A percentile compares a stretch with the other conserved stretches of the same genome.
Conservation (phyloP, 2,888 invertebrate genomes). For the Marasmarcha lunaedactyla region DNA sequence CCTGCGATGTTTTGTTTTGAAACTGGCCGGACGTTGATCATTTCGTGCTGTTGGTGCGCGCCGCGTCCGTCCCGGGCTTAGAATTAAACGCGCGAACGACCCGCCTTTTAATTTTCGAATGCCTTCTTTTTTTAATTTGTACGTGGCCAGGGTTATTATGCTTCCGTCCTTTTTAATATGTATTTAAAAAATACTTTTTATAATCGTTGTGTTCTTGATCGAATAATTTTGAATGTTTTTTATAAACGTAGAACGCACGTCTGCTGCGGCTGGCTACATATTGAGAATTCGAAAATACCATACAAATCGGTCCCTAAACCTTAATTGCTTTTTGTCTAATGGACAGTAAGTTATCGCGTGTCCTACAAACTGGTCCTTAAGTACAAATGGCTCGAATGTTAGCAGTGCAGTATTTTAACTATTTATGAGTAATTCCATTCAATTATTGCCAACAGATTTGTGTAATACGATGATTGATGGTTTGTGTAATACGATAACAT, state of each 20-base stretch:
- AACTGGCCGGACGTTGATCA: constrained; percentile 45
- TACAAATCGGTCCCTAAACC: constrained; percentile 17
- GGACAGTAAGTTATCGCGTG: constrained; percentile 36
- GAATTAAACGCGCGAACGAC: background rate
- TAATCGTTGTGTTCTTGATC: too few species aligned
- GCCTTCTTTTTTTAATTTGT: constrained; percentile 6
- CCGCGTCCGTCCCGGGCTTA: background rate
- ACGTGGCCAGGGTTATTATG: constrained; percentile 17
- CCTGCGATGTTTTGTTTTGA: constrained; percentile 35
- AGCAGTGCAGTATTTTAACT: background rate
- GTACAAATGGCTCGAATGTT: background rate
- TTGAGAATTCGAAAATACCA: too few species aligned
- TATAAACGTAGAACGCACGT: too few species aligned
- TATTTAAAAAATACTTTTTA: too few species aligned
- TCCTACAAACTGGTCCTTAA: constrained; percentile 29
- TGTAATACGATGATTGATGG: too few species aligned
- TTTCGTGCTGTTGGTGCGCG: constrained; percentile 21
- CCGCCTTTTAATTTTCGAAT: too few species aligned
- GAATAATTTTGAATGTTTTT: too few species aligned
- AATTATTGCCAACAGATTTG: background rate
- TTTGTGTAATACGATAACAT: too few species aligned
- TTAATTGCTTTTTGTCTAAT: constrained; percentile 60
- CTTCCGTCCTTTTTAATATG: too few species aligned
- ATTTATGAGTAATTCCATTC: background rate
- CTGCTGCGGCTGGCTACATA: too few species aligned